These are phyloP conservation scores for Odontomyia ornata DNA, from an alignment of 2,888 invertebrate genomes.

Conservation along the genomic window DNA sequence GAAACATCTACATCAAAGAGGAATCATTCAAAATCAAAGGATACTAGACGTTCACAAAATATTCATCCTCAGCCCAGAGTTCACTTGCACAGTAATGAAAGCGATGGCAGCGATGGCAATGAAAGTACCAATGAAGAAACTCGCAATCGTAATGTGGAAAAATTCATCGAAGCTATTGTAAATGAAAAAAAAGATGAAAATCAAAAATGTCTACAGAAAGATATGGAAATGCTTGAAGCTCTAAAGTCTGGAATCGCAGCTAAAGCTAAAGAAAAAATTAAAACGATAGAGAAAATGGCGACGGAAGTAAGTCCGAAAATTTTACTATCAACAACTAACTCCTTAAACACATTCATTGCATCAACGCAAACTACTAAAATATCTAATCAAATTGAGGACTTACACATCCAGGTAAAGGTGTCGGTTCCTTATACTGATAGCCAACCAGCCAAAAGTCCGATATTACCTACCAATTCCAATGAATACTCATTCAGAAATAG, in stretches of 20 bases:
- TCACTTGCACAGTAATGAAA: constrained; percentile 70
- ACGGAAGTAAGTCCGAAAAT: constrained; percentile 53
- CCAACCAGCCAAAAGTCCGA: constrained; percentile 44
- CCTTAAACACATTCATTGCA: constrained; percentile 64
- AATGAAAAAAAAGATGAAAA: constrained; percentile 69
- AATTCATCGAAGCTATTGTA: constrained; percentile 67
- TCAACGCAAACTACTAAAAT: constrained; percentile 59
- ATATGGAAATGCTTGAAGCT: constrained; percentile 73
- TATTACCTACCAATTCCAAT: constrained; percentile 40
- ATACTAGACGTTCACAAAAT: constrained; percentile 48
- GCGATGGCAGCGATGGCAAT: constrained; percentile 69
- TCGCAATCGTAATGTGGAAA: constrained; percentile 61
- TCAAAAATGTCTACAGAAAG: constrained; percentile 71
- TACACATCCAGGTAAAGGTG: constrained; percentile 20
- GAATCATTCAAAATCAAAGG: constrained; percentile 48
- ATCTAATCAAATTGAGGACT: constrained; percentile 47
- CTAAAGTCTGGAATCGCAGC: constrained; percentile 73
- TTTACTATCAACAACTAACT: constrained; percentile 54
- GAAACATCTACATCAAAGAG: constrained; percentile 42
- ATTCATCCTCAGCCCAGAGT: constrained; percentile 65
- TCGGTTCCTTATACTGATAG: constrained; percentile 54
- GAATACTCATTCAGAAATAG: background rate
- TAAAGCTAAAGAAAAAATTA: constrained; percentile 74
- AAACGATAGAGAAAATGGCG: constrained; percentile 67
- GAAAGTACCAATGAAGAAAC: constrained; percentile 55